Evolutionary conservation across 1,140 invertebrate species (phyloP), one percentile per base, ranked within the genome.

Genomic region (Sminthurides bifidus): DNA sequence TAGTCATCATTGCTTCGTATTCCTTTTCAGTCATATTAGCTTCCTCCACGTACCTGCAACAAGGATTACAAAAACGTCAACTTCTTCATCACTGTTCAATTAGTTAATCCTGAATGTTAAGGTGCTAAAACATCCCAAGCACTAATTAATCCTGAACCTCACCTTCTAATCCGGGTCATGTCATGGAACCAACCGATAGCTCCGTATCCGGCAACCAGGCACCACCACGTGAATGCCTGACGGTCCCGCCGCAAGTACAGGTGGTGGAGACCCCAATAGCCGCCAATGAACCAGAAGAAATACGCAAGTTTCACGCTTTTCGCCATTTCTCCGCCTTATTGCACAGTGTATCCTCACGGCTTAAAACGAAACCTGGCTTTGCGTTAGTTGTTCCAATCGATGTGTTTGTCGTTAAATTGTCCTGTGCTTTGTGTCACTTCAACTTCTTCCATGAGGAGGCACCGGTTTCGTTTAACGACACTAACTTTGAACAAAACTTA

Each of bases 171-270:
- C 51, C 80, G 77, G 63, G 86, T 90, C 1, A 92, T 67, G 68
- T 97, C 92, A 19, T 82, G 73, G 0, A 94, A 60, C 84, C 89
- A 93, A 2, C 90, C 91, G 10, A 86, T 66, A 3, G 87, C 87
- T 65, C 83, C 75, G 66, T 87, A 89, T 3, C 90, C 91, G 35
- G 48, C 55, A 6, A 61, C 15, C 89, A 92, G 87, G 44, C 80
- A 81, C 76, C 84, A 85, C 79, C 85, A 91, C 0, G 92, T 73
- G 66, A 95, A 86, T 0, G 85, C 91, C 66, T 97, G 92, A n/a
- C 80, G 76, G 69, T 94, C 88, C 52, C 92, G 73, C 41, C 80
- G 78, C 40, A 96, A 73, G 69, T 96, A 96, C 66, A 94, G 79
- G 69, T 94, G 89, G 73, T 97, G 92, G 1, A 89, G 70, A 1